Evolutionary conservation across 2,888 invertebrate species (phyloP).

Genomic region (Ceramica pisi): DNA sequence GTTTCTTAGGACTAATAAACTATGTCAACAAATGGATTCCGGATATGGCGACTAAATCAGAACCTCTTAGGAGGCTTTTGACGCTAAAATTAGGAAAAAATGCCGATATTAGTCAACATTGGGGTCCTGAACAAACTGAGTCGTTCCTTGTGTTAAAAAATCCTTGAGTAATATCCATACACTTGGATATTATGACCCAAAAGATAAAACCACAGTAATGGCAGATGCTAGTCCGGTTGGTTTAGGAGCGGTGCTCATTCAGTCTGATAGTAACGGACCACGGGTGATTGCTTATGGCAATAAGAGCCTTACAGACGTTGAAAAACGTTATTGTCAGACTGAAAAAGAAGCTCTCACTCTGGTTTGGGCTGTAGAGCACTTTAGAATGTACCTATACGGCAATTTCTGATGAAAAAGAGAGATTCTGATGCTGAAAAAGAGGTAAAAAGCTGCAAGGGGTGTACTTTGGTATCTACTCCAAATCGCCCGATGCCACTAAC

Average conservation of each 20-base stretch:
- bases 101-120: too few relatives aligned
- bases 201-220: neutral
- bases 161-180: neutral
- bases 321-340: constrained; percentile 61
- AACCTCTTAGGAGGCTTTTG: neutral
- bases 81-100: neutral
- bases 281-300: constrained; percentile 63
- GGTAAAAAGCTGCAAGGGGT: neutral
- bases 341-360: constrained; percentile 65
- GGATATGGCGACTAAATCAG: neutral
- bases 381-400: constrained; percentile 61
- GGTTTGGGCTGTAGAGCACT: too few relatives aligned
- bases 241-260: too few relatives aligned
- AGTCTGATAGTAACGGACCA: constrained; percentile 33
- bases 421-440: neutral
- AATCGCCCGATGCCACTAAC: too few relatives aligned
- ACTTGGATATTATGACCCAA: constrained; percentile 11
- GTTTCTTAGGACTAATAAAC: neutral
- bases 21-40: neutral
- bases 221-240: constrained; percentile 19
- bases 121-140: neutral
- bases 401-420: too few relatives aligned
- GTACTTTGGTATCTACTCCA: too few relatives aligned
- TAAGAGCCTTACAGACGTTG: constrained; percentile 37
- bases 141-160: neutral